Percentiles rank a stretch among this genome's conserved stretches.
Conservation (phyloP, 2,797 vertebrate genomes). For the Labeo calbasu region DNA sequence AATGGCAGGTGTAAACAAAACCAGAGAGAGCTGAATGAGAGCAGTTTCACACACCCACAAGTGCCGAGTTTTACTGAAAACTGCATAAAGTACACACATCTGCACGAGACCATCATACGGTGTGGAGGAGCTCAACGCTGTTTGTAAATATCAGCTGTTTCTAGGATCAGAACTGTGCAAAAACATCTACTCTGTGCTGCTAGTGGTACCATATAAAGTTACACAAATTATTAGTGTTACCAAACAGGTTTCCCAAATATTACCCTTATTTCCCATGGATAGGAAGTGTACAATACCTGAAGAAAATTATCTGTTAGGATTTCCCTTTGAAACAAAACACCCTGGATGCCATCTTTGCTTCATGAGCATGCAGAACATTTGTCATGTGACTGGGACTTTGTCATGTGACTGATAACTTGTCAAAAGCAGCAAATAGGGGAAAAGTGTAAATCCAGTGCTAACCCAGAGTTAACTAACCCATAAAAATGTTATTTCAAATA, state of each 20-base stretch:
- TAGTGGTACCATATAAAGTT: not conserved
- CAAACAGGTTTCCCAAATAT: not conserved
- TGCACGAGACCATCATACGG: not conserved
- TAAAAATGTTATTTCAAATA: not conserved
- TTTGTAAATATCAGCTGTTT: not conserved
- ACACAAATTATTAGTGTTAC: not conserved
- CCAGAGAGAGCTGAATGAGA: not conserved
- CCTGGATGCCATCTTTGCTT: not conserved
- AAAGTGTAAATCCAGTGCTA: not conserved
- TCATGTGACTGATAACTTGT: not conserved
- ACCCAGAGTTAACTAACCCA: not conserved
- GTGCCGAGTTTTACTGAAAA: not conserved
- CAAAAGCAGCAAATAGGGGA: not conserved
- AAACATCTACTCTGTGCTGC: not conserved
- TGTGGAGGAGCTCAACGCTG: not conserved
- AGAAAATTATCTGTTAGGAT: not conserved
- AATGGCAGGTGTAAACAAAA: not conserved
- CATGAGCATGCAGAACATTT: not conserved
- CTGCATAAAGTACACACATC: conserved; percentile 20
- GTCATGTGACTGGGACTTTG: not conserved
- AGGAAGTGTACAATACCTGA: not conserved
- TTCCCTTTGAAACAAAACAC: not conserved
- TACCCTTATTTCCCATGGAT: not conserved
- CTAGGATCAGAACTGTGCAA: not conserved
- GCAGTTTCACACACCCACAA: conserved; percentile 1